Percentiles rank a stretch among this genome's conserved stretches.
phyloP scores from a whole-genome alignment of 2,888 invertebrate genomes.

The Tetropium fuscum region DNA sequence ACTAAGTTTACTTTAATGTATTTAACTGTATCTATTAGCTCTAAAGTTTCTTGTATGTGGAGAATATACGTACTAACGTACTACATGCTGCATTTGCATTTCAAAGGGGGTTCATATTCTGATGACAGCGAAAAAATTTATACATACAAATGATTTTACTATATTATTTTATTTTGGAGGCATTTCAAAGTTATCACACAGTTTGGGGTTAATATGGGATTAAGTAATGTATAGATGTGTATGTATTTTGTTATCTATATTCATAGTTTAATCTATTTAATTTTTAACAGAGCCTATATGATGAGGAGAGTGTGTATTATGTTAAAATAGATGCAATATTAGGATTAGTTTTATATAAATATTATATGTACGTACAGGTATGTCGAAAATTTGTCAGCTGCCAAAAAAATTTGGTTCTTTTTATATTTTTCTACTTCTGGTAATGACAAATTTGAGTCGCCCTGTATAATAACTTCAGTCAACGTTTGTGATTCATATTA shows the following conservation, averaged over 20 bases:
- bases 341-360: background rate
- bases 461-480: conserved; percentile 14
- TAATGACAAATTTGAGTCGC: conserved; percentile 1
- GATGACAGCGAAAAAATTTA: no score
- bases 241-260: conserved; percentile 8
- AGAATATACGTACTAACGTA: no score
- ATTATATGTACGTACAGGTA: background rate
- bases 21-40: background rate
- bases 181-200: no score
- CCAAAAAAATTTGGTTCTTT: no score
- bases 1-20: conserved; percentile 60
- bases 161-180: no score
- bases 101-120: no score
- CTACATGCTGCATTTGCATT: no score
- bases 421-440: no score
- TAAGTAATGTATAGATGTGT: conserved; percentile 12
- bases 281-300: background rate
- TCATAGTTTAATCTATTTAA: background rate
- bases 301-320: no score
- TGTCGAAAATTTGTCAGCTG: no score
- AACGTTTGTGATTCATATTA: conserved; percentile 13
- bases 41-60: background rate
- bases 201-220: no score
- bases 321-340: conserved; percentile 14
- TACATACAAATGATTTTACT: no score